These are phyloP conservation scores for Euglossa dilemma DNA, from an alignment of 1,140 invertebrate species.

Conservation along the genomic window DNA sequence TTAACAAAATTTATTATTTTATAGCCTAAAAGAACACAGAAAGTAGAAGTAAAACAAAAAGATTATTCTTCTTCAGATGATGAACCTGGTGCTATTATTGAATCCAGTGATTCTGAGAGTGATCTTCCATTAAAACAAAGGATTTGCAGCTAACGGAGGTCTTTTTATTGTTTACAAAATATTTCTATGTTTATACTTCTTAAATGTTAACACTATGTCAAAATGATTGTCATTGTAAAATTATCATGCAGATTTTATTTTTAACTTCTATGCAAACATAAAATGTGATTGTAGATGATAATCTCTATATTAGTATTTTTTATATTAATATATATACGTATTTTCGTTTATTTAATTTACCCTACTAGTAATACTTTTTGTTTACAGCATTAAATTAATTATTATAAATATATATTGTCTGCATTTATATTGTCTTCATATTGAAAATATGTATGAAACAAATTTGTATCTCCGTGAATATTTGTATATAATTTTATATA, in stretches of 20 bases:
- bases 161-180: constrained; percentile 29
- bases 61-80: constrained; percentile 42
- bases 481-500: constrained; percentile 21
- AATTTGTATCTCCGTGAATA: constrained; percentile 22
- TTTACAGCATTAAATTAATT: background rate
- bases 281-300: constrained; percentile 24
- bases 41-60: constrained; percentile 10
- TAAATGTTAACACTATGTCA: background rate
- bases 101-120: constrained; percentile 69
- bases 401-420: background rate
- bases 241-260: constrained; percentile 24
- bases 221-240: background rate
- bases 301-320: constrained; percentile 36
- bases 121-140: constrained; percentile 67
- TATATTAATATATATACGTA: constrained; percentile 18
- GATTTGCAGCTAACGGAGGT: constrained; percentile 63
- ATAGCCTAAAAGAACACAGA: constrained; percentile 43
- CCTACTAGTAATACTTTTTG: background rate
- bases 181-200: constrained; percentile 19
- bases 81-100: constrained; percentile 30
- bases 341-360: constrained; percentile 15
- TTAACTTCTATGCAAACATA: constrained; percentile 23
- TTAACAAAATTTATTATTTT: constrained; percentile 17
- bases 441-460: background rate
- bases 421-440: constrained; percentile 3